Conservation (phyloP, 1,140 invertebrate genomes). For the Apis cerana region DNA sequence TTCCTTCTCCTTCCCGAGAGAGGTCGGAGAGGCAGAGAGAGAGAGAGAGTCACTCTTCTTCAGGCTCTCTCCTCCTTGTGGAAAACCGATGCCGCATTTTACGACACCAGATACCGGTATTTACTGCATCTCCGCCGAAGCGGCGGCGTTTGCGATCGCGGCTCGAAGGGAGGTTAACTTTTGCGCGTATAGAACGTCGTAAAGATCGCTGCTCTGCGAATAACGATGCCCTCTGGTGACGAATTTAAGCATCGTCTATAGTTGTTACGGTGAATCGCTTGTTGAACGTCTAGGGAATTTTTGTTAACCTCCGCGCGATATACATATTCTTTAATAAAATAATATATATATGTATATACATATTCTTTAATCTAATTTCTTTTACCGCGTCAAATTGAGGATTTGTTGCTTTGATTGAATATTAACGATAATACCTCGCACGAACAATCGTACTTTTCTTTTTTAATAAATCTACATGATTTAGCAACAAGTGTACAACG, state of each 20-base stretch:
- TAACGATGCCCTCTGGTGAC: not conserved
- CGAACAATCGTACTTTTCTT: not conserved
- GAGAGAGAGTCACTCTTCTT: not conserved
- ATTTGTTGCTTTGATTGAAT: no score
- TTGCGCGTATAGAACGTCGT: not conserved
- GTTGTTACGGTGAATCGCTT: not conserved
- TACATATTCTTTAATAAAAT: no score
- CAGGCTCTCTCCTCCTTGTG: slow-evolving; percentile 41
- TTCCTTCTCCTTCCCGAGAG: slow-evolving; percentile 12
- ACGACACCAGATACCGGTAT: slow-evolving; percentile 72
- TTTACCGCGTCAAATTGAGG: no score
- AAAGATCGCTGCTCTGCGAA: not conserved
- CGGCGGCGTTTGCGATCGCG: slow-evolving; percentile 62
- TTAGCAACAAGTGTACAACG: not conserved
- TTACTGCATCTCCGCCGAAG: slow-evolving; percentile 57
- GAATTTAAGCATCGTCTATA: slow-evolving; percentile 1
- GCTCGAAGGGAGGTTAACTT: slow-evolving; percentile 5
- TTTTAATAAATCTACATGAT: not conserved
- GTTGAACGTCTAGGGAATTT: not conserved
- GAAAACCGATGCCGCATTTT: slow-evolving; percentile 72
- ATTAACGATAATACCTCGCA: not conserved
- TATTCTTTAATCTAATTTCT: no score
- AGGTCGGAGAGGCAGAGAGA: no score
- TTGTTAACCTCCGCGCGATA: not conserved
- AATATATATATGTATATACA: no score